phyloP scores from a whole-genome alignment of 2,888 invertebrate genomes.

The Drosophila helvetica region DNA sequence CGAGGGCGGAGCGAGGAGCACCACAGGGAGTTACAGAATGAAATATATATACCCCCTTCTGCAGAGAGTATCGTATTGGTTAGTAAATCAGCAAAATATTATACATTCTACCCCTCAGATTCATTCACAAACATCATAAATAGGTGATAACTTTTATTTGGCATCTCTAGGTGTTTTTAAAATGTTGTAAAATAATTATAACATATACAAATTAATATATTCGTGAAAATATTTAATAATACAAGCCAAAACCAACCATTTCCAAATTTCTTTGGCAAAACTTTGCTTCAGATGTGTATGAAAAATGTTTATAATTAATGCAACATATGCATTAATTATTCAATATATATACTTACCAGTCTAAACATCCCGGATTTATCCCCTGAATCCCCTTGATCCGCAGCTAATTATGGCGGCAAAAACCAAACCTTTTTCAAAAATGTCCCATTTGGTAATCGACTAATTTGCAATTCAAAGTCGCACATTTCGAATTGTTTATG shows the following conservation, averaged over 20 bases:
- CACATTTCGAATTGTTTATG: constrained; percentile 18
- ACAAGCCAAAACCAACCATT: not conserved
- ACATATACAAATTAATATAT: not conserved
- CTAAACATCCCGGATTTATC: no score
- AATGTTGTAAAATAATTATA: not conserved
- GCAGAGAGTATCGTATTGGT: no score
- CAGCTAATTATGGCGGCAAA: not conserved
- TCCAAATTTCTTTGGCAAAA: not conserved
- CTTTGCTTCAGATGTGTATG: not conserved
- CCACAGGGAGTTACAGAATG: no score
- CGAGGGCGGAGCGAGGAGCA: no score
- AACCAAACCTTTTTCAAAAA: not conserved
- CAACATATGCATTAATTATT: not conserved
- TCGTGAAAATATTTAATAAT: not conserved
- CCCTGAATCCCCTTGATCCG: not conserved
- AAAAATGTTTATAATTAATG: not conserved
- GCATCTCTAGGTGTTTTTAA: not conserved
- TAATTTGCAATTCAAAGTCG: constrained; percentile 30
- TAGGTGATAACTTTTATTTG: not conserved
- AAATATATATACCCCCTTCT: no score
- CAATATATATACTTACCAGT: not conserved
- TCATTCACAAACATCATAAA: not conserved
- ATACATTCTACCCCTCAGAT: not conserved
- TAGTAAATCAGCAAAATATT: not conserved
- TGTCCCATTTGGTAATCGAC: constrained; percentile 39